Evolutionary conservation across 2,113 vertebrate genomes (phyloP), one percentile per base, ranked within the genome.

Genomic region (Carassius gibelio): DNA sequence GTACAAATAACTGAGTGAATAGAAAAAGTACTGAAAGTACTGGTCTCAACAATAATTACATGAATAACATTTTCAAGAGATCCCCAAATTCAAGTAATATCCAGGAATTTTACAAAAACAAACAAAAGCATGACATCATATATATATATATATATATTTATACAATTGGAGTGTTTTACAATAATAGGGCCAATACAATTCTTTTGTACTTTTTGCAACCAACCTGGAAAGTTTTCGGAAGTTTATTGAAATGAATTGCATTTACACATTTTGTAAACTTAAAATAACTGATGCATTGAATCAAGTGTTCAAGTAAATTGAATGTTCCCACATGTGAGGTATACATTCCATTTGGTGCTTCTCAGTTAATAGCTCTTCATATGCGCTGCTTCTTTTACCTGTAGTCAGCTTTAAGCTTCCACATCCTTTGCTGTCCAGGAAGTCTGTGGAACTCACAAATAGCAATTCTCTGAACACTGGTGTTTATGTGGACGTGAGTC

Each of bases 381-480:
- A 52, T 19, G 42, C 42, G 38, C 5, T 2, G 1, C 45, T 82
- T 15, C 8, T 0, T 5, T 98, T 91, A 99, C 38, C 89, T 93
- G 88, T 95, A 99, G 62, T 94, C 92, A 36, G 95, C 90, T 89
- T 96, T 97, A 3, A 99, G 95, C 79, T 90, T 97, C 98, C 98
- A 99, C 3, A 96, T 92, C 0, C 98, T 97, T 88, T 96, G 94
- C 26, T 98, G 96, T 0, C 87, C 94, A 0, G 92, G 85, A 13
- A 83, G 92, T 82, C 98, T 94, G 0, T 96, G 95, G 89, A 99
- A 99, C 87, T 95, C 95, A 90, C 98, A 99, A 72, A 99, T 93
- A 99, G 93, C 4, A 99, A 95, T 61, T 99, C 97, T 88, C 98
- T 94, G 14, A 99, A 99, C 71, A 99, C 88, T 0, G 96, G 96